Conservation (phyloP, 1,140 invertebrate genomes). For the Drosophila sechellia region DNA sequence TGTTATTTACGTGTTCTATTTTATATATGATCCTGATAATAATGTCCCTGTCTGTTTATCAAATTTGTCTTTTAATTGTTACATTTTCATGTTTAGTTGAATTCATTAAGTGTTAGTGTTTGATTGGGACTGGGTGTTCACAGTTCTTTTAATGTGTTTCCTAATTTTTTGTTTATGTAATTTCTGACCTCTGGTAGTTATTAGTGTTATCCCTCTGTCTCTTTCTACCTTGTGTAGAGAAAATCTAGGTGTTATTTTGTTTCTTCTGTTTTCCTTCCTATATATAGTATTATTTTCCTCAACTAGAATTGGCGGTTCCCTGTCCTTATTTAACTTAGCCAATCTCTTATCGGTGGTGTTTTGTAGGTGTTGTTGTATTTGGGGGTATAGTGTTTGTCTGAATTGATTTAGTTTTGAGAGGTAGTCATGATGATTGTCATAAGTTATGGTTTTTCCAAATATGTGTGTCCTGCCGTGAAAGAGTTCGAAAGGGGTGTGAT, state of each 20-base stretch:
- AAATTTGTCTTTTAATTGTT: not conserved
- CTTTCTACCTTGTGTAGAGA: not conserved
- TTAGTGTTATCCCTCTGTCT: not conserved
- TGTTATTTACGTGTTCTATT: too few relatives aligned
- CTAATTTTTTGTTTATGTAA: not conserved
- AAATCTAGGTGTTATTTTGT: slow-evolving; percentile 11
- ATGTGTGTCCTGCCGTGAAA: slow-evolving; percentile 1
- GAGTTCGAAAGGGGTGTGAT: not conserved
- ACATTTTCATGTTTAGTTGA: not conserved
- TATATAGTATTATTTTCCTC: slow-evolving; percentile 1
- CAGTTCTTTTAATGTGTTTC: not conserved
- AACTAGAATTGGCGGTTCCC: not conserved
- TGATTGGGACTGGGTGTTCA: not conserved
- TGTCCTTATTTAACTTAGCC: slow-evolving; percentile 1
- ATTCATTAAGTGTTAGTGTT: slow-evolving; percentile 5
- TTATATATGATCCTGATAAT: too few relatives aligned
- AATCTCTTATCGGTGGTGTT: not conserved
- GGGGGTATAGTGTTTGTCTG: not conserved
- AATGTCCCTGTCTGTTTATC: too few relatives aligned
- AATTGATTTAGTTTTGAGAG: not conserved
- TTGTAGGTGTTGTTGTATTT: not conserved
- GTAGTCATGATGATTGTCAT: not conserved
- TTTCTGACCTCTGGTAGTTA: slow-evolving; percentile 3
- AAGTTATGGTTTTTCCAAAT: not conserved
- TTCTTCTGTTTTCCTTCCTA: slow-evolving; percentile 10